phyloP scores from a whole-genome alignment of 1,140 invertebrate genomes.

The Centruroides vittatus region DNA sequence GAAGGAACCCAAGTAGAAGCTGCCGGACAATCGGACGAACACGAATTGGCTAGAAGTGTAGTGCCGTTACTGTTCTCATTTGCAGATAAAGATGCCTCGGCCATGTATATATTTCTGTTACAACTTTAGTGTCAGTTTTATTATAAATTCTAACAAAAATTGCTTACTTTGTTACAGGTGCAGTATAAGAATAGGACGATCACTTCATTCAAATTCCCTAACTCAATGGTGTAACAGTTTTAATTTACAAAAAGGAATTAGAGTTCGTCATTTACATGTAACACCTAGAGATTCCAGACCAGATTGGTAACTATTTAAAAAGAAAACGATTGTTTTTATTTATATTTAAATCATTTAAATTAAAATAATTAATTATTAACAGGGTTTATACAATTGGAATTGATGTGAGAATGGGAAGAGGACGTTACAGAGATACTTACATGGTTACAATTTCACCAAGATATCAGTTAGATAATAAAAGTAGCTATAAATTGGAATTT shows the following conservation, averaged over 20 bases:
- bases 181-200: constrained; percentile 53
- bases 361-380: constrained; percentile 22
- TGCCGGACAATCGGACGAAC: constrained; percentile 87
- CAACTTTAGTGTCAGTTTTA: neutral
- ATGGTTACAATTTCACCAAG: constrained; percentile 85
- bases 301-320: constrained; percentile 1
- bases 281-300: constrained; percentile 37
- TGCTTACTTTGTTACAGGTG: constrained; percentile 25
- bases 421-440: constrained; percentile 72
- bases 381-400: constrained; percentile 57
- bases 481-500: constrained; percentile 62
- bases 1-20: constrained; percentile 58
- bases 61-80: constrained; percentile 89
- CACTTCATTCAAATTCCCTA: constrained; percentile 43
- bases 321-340: neutral
- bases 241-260: constrained; percentile 56
- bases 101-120: neutral
- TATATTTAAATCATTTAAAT: neutral
- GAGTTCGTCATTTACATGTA: constrained; percentile 47
- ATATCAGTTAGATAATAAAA: constrained; percentile 86
- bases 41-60: constrained; percentile 80
- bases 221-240: constrained; percentile 72
- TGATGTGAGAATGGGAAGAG: constrained; percentile 68
- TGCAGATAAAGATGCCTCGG: constrained; percentile 1
- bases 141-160: neutral